Conservation (phyloP, 2,113 vertebrate species). For the Phasianus colchicus region DNA sequence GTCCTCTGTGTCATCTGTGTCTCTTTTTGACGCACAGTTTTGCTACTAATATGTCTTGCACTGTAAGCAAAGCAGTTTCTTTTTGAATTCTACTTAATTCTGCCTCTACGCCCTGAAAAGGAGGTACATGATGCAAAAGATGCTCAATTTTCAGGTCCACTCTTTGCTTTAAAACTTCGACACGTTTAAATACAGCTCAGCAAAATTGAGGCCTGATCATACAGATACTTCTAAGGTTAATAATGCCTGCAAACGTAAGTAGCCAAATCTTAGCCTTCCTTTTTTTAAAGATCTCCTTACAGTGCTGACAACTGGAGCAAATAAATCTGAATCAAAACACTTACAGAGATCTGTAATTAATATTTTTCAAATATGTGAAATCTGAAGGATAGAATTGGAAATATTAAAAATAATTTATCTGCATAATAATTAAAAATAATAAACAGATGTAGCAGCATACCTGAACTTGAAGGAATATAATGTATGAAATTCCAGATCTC, state of each 20-base stretch:
- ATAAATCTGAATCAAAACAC: not conserved
- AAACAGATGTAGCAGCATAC: not conserved
- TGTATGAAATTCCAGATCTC: not conserved
- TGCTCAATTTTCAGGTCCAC: not conserved
- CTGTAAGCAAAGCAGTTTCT: slow-evolving; percentile 73
- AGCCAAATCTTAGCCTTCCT: not conserved
- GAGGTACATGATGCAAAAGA: not conserved
- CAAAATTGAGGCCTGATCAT: not conserved
- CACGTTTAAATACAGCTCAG: not conserved
- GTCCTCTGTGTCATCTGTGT: slow-evolving; percentile 50
- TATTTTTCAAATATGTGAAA: not conserved
- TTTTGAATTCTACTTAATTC: not conserved
- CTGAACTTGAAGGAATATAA: not conserved
- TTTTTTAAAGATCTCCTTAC: not conserved
- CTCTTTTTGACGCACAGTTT: slow-evolving; percentile 59
- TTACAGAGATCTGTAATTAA: not conserved
- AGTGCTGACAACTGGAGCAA: not conserved
- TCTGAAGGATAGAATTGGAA: not conserved
- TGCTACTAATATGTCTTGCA: slow-evolving; percentile 72
- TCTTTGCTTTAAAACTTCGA: not conserved
- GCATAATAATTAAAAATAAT: not conserved
- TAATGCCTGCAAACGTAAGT: not conserved
- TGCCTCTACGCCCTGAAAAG: not conserved
- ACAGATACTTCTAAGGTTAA: not conserved
- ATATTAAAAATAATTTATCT: not conserved